These are phyloP conservation scores for Spinus olivaceus DNA, from an alignment of 2,797 vertebrate genomes.

Conservation along the genomic window DNA sequence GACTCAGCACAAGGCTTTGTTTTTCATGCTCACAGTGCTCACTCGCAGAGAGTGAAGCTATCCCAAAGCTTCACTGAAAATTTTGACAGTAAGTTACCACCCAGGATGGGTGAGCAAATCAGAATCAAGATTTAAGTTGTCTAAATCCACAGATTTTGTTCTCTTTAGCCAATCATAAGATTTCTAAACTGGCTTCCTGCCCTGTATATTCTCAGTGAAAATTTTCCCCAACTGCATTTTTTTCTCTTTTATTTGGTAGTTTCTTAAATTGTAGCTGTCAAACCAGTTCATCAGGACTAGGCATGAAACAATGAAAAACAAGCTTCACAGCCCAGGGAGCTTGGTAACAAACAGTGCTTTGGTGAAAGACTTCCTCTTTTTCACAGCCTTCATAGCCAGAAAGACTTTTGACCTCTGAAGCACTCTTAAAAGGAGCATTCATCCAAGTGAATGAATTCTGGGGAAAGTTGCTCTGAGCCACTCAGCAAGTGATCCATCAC, in stretches of 20 bases:
- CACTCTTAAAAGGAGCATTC: slow-evolving; percentile 13
- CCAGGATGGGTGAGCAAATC: neutral
- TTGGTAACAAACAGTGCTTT: neutral
- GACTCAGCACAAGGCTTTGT: neutral
- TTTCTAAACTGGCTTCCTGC: neutral
- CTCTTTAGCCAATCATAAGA: neutral
- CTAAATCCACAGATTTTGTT: neutral
- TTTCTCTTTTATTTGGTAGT: neutral
- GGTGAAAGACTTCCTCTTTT: slow-evolving; percentile 28
- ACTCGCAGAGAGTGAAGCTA: neutral
- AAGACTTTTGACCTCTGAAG: slow-evolving; percentile 30
- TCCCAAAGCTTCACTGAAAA: neutral
- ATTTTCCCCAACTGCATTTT: neutral
- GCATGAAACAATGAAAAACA: neutral
- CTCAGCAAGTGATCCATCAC: slow-evolving; percentile 24
- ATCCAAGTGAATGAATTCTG: neutral
- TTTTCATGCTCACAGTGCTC: neutral
- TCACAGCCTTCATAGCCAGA: neutral
- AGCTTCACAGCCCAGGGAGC: neutral
- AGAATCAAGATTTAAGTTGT: neutral
- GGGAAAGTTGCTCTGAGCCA: slow-evolving; percentile 1
- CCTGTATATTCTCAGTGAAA: neutral
- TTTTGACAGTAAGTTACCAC: neutral
- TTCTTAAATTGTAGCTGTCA: slow-evolving; percentile 10
- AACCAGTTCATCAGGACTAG: neutral